Evolutionary conservation across 1,140 invertebrate species (phyloP), one percentile per base, ranked within the genome.

Genomic region (Pseudomyrmex dendroicus): DNA sequence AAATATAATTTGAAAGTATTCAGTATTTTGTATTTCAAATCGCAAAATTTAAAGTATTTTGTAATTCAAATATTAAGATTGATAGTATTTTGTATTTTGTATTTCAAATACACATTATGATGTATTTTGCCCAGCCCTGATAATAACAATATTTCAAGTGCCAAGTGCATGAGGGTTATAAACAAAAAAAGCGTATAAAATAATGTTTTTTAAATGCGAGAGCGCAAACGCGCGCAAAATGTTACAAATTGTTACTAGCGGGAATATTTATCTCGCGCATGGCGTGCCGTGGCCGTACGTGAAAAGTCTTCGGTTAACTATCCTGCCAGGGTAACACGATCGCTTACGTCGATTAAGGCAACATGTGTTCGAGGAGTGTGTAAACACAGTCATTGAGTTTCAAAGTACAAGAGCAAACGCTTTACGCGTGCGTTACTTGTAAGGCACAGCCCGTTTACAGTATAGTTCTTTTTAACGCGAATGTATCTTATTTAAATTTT

Each of bases 321-420:
- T 35, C 46, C 66, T 59, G 54, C 66, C 59, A 7, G 35, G 57
- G 76, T 70, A 80, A 61, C 66, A 46, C 66, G 76, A 78, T 78
- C 76, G 64, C 68, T 80, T 80, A 76, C 63, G 73, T 77, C 72
- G 82, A 64, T 83, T 76, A 66, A 66, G 73, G 52, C 82, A 83
- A 66, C 82, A 78, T 83, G 82, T 77, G 82, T 66, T 76, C 59
- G 73, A 76, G 52, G 44, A 83, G 72, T 76, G 52, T 64, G 73
- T 77, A 83, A 83, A 83, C 73, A 78, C 44, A 76, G 73, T 76
- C 44, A 83, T 83, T 77, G 62, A 77, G 73, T 77, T 83, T 77
- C 82, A 83, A 83, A 77, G 82, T 83, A 83, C 73, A 83, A 66
- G 46, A 83, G 82, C 63, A 83, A 83, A 83, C 35, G 62, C 15